phyloP scores from a whole-genome alignment of 2,797 vertebrate species.

The Gymnoscopelus microlampas region DNA sequence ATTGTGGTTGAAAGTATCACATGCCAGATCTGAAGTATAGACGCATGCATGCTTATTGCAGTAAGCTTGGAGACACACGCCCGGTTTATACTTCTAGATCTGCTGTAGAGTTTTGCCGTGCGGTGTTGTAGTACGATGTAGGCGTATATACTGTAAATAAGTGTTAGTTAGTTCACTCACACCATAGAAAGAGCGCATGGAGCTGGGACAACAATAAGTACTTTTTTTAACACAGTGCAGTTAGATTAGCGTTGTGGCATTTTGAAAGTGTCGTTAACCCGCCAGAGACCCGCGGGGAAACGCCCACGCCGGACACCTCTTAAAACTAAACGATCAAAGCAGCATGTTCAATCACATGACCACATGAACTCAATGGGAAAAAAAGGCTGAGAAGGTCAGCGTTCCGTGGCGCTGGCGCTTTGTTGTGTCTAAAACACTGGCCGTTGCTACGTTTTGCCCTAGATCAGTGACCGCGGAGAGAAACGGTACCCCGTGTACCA shows the following conservation, averaged over 20 bases:
- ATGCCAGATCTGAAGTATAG: not conserved
- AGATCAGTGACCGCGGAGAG: conserved; percentile 52
- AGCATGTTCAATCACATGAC: conserved; percentile 13
- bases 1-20: not conserved
- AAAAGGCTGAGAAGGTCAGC: conserved; percentile 1
- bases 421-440: conserved; percentile 38
- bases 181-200: not conserved
- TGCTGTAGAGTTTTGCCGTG: no score
- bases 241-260: not conserved
- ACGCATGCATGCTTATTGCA: no score
- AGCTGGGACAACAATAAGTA: not conserved
- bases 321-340: conserved; percentile 11
- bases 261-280: conserved; percentile 12
- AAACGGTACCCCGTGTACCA: conserved; percentile 65
- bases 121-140: not conserved
- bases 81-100: no score
- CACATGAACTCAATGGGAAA: conserved; percentile 15
- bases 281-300: not conserved
- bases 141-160: not conserved
- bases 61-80: no score
- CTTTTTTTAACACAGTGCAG: conserved; percentile 1
- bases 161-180: not conserved
- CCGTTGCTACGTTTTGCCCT: conserved; percentile 37
- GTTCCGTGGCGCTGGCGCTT: not conserved
- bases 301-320: conserved; percentile 17